phyloP scores from a whole-genome alignment of 2,797 vertebrate species.

The Sebastiscus albofasciatus region DNA sequence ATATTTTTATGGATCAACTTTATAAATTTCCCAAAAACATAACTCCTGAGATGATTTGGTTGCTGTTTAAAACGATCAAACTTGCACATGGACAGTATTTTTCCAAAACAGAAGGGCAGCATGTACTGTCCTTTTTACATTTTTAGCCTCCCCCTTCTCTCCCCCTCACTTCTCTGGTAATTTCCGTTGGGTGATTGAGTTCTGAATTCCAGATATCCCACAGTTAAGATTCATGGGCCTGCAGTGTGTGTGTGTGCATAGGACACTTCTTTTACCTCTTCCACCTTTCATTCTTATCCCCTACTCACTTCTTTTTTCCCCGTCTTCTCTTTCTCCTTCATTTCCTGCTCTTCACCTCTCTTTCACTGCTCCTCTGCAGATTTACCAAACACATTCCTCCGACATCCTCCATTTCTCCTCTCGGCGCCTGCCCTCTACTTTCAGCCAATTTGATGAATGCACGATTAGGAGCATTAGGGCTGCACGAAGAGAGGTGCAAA shows the following conservation, averaged over 20 bases:
- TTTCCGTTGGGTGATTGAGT: slow-evolving; percentile 65
- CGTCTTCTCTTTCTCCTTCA: slow-evolving; percentile 14
- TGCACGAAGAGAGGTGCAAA: not conserved
- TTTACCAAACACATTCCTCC: slow-evolving; percentile 40
- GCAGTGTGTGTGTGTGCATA: slow-evolving; percentile 15
- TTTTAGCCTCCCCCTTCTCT: slow-evolving; percentile 6
- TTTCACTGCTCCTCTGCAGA: slow-evolving; percentile 9
- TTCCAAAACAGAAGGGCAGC: slow-evolving; percentile 11
- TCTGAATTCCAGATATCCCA: slow-evolving; percentile 70
- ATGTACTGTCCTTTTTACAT: slow-evolving; percentile 44
- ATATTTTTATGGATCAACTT: not conserved
- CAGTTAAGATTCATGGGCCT: slow-evolving; percentile 58
- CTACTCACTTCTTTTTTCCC: not conserved
- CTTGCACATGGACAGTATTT: not conserved
- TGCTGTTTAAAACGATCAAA: not conserved
- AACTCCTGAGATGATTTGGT: not conserved
- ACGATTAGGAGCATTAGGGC: not conserved
- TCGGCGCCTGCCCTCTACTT: slow-evolving; percentile 7
- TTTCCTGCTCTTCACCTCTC: slow-evolving; percentile 26
- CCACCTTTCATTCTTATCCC: slow-evolving; percentile 14
- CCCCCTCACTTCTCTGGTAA: slow-evolving; percentile 38
- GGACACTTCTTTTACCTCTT: slow-evolving; percentile 17
- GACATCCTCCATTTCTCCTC: slow-evolving; percentile 37
- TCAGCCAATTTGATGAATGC: slow-evolving; percentile 28
- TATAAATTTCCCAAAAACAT: not conserved